These are phyloP conservation scores for Cetonia aurata DNA, from an alignment of 2,888 invertebrate genomes.

Conservation along the genomic window DNA sequence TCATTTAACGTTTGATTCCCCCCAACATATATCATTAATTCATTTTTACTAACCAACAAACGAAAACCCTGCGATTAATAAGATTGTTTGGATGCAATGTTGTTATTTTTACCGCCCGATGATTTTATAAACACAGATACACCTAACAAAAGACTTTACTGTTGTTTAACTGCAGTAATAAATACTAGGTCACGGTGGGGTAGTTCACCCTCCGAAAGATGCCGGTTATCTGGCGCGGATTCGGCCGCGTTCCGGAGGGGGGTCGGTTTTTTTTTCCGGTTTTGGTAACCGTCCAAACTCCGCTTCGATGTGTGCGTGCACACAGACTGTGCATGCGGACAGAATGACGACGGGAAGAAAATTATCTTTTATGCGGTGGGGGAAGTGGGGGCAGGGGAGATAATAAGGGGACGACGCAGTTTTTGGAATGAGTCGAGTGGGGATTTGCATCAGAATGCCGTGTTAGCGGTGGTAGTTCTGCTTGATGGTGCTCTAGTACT, in stretches of 20 bases:
- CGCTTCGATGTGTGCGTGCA: slow-evolving; percentile 9
- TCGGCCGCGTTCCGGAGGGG: neutral
- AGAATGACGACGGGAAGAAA: slow-evolving; percentile 15
- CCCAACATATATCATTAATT: too few relatives aligned
- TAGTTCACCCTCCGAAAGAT: slow-evolving; percentile 49
- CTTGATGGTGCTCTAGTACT: too few relatives aligned
- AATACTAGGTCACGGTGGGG: slow-evolving; percentile 47
- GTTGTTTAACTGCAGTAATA: slow-evolving; percentile 52
- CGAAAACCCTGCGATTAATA: too few relatives aligned
- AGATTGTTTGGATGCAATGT: too few relatives aligned
- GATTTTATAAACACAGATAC: too few relatives aligned
- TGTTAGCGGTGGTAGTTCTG: too few relatives aligned
- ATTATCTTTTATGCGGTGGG: slow-evolving; percentile 18
- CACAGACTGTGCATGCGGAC: neutral
- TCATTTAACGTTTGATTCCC: too few relatives aligned
- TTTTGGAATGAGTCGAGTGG: too few relatives aligned
- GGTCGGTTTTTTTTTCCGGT: neutral
- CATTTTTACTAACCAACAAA: too few relatives aligned
- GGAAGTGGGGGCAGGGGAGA: too few relatives aligned
- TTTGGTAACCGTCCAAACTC: slow-evolving; percentile 51
- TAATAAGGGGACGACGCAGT: slow-evolving; percentile 4
- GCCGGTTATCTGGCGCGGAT: slow-evolving; percentile 38
- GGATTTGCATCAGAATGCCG: too few relatives aligned
- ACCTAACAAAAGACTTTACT: slow-evolving; percentile 35
- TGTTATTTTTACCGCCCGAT: too few relatives aligned